phyloP scores from a whole-genome alignment of 2,113 vertebrate genomes.

The Corydoras sp. region DNA sequence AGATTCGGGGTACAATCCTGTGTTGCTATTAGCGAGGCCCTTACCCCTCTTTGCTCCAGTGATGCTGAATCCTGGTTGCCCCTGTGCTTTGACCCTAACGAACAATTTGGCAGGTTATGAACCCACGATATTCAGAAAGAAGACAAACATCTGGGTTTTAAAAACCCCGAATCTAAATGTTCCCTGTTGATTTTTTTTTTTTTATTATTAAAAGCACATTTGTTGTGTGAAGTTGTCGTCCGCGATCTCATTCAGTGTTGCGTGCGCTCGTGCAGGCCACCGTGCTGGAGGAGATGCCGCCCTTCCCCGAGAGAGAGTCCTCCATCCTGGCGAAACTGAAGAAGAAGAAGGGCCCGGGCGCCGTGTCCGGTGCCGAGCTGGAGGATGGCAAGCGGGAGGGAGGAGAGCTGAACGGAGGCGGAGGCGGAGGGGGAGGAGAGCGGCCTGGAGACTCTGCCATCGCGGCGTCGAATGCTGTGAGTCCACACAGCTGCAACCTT shows the following conservation, averaged over 20 bases:
- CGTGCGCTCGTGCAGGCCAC: constrained; percentile 68
- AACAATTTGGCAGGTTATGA: too few species aligned
- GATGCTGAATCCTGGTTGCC: too few species aligned
- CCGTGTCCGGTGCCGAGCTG: constrained; percentile 71
- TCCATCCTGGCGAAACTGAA: constrained; percentile 89
- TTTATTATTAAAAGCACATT: too few species aligned
- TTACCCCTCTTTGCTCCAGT: too few species aligned
- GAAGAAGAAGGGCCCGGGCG: constrained; percentile 85
- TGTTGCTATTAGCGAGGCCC: too few species aligned
- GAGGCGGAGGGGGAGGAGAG: constrained; percentile 74
- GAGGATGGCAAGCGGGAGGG: constrained; percentile 80
- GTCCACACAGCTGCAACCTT: constrained; percentile 30
- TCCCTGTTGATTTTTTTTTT: too few species aligned
- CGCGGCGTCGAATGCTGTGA: constrained; percentile 77
- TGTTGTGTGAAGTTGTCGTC: too few species aligned
- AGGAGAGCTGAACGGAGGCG: constrained; percentile 76
- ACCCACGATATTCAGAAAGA: too few species aligned
- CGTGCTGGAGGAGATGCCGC: constrained; percentile 89
- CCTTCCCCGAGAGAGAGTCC: constrained; percentile 86
- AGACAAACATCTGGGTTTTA: too few species aligned
- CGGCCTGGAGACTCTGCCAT: constrained; percentile 59
- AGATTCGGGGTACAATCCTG: too few species aligned
- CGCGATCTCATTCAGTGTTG: neutral
- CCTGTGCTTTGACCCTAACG: too few species aligned
- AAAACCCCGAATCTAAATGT: too few species aligned